A percentile compares a stretch with the other conserved stretches of the same genome.
Evolutionary conservation across 2,888 invertebrate genomes (phyloP).

Genomic region (Pandemis corylana): DNA sequence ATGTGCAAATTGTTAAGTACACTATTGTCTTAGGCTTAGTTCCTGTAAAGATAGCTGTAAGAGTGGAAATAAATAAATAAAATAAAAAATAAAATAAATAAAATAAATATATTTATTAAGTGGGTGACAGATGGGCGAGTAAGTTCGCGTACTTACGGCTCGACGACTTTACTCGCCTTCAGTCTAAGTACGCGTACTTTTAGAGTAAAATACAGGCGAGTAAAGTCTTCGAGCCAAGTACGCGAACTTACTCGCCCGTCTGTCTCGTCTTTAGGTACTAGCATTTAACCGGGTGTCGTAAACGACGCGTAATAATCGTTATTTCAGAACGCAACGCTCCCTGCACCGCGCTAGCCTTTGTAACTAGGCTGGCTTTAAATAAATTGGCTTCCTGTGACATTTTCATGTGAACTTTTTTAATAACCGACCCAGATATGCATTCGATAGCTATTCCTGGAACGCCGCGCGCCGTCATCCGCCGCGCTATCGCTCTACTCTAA

Average conservation of each 20-base stretch:
- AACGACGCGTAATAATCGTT: slow-evolving; percentile 57
- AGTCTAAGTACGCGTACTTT: no score
- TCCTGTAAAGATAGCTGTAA: no score
- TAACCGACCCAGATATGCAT: slow-evolving; percentile 8
- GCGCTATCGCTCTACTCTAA: background rate
- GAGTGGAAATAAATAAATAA: no score
- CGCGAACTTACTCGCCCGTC: background rate
- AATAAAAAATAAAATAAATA: no score
- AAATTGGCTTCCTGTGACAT: slow-evolving; percentile 7
- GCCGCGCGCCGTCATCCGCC: background rate
- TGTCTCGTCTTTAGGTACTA: background rate
- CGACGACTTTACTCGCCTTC: no score
- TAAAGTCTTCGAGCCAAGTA: no score
- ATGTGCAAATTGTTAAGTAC: no score
- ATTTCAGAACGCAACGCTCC: slow-evolving; percentile 58
- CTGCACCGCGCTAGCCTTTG: slow-evolving; percentile 49
- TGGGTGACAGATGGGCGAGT: no score
- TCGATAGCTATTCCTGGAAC: slow-evolving; percentile 10
- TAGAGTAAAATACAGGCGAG: no score
- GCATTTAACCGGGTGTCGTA: background rate
- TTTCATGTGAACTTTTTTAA: slow-evolving; percentile 8
- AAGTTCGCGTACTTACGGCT: no score
- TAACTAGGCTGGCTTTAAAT: slow-evolving; percentile 33
- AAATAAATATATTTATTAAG: no score
- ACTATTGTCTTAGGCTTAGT: no score